These are phyloP conservation scores for Cacajao melanocephalus DNA, from an alignment of 2,797 vertebrate species.

Conservation along the genomic window DNA sequence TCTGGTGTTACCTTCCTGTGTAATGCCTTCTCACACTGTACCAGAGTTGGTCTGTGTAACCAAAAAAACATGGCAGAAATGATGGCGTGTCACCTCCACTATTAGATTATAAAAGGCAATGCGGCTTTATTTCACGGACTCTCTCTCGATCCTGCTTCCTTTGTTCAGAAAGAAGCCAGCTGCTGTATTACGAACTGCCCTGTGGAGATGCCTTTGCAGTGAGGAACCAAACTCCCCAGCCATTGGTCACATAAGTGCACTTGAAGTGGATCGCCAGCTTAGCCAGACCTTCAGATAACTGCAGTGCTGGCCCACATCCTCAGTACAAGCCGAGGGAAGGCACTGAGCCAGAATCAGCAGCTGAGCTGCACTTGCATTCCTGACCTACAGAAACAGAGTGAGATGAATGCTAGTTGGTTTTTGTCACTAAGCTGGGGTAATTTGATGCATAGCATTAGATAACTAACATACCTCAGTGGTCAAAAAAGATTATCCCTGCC, in stretches of 20 bases:
- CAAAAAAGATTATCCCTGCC: neutral
- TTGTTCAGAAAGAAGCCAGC: neutral
- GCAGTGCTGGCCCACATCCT: accelerated
- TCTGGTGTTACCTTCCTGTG: neutral
- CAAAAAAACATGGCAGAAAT: neutral
- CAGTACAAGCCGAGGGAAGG: neutral
- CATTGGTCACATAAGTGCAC: neutral
- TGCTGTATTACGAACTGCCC: neutral
- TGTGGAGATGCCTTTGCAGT: neutral
- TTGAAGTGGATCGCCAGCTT: neutral
- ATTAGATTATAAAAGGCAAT: neutral
- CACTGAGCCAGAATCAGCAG: neutral
- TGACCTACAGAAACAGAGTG: neutral
- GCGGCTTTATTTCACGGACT: neutral
- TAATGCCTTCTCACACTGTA: neutral
- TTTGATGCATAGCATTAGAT: neutral
- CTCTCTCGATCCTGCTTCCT: neutral
- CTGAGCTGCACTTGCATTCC: neutral
- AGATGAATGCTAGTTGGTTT: neutral
- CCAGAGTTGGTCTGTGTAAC: neutral
- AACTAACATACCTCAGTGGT: neutral
- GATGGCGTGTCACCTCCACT: neutral
- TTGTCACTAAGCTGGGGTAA: neutral
- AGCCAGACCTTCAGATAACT: neutral
- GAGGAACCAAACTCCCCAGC: neutral